Evolutionary conservation across 1,140 invertebrate species (phyloP), one percentile per base, ranked within the genome.

Genomic region (Saccostrea echinata): DNA sequence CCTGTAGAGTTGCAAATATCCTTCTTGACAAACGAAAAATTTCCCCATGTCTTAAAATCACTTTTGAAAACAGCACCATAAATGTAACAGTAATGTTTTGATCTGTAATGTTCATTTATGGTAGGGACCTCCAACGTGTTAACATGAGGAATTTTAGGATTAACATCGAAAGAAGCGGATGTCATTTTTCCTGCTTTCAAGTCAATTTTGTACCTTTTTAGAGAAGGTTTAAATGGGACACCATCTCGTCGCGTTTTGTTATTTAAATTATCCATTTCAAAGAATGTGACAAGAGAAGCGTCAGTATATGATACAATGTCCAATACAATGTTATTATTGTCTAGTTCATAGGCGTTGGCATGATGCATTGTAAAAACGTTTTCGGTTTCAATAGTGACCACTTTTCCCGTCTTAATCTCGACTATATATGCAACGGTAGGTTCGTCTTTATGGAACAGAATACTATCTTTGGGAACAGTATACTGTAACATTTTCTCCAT

Each of bases 71-170:
- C 90, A 33, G 92, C 43, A 8, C 94, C 94, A 82, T 94, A 94
- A 11, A 93, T 87, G 84, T 84, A 93, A 81, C 93, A 94, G 86
- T 94, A 92, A 3, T 84, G 86, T 12, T 64, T 57, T 33, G 89
- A 88, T 2, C 93, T 89, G 86, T 91, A 93, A 1, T 88, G 81
- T 86, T 94, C 93, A 85, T 94, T 94, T 33, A 94, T 93, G 16
- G 89, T 88, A 2, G 94, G 94, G 90, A 94, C 91, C 80, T 94
- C 94, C 13, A 94, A 64, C 21, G 83, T 57, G 30, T 68, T 82
- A 1, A 90, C 80, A 84, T 91, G 92, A 1, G 90, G 88, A 11
- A 83, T n/a, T 12, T 35, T 76, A 9, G 55, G 18, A 52, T 86
- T 64, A 16, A 53, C 21, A 13, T 84, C 52, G 61, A 92, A 91